These are phyloP conservation scores for Eufriesea mexicana DNA, from an alignment of 1,140 invertebrate species.

Conservation along the genomic window DNA sequence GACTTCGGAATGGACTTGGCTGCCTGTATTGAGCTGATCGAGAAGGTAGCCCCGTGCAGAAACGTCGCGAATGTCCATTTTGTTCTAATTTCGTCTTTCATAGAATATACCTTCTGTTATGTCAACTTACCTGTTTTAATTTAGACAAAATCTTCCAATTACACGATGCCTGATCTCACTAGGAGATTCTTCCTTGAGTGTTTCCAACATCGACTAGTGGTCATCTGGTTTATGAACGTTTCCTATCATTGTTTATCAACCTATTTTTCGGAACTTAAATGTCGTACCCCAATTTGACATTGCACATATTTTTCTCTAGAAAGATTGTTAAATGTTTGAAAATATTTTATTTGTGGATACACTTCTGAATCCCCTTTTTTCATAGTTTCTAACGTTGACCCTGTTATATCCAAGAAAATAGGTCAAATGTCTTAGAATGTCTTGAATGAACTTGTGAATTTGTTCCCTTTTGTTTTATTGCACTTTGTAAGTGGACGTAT, in stretches of 20 bases:
- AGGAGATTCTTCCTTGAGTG: constrained; percentile 7
- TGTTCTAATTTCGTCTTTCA: constrained; percentile 1
- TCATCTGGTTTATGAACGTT: not conserved
- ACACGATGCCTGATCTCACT: not conserved
- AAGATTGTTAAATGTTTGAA: not conserved
- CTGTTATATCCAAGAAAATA: not conserved
- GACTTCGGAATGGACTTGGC: constrained; percentile 99
- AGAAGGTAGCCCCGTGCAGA: constrained; percentile 89
- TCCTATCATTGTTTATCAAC: not conserved
- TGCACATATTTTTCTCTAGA: not conserved
- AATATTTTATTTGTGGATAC: not conserved
- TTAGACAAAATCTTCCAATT: not conserved
- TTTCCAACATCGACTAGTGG: not conserved
- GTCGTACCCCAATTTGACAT: not conserved
- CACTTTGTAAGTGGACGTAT: not conserved
- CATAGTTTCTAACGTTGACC: not conserved
- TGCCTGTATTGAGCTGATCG: constrained; percentile 98
- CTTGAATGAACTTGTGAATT: not conserved
- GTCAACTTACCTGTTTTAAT: not conserved
- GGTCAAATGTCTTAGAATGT: not conserved
- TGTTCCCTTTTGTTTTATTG: too few relatives aligned
- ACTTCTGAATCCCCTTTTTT: not conserved
- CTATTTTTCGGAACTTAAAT: not conserved
- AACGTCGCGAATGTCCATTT: not conserved
- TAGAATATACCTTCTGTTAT: constrained; percentile 5